Evolutionary conservation across 2,797 vertebrate species (phyloP), one percentile per base, ranked within the genome.

Genomic region (Chlorospingus semifuscus): DNA sequence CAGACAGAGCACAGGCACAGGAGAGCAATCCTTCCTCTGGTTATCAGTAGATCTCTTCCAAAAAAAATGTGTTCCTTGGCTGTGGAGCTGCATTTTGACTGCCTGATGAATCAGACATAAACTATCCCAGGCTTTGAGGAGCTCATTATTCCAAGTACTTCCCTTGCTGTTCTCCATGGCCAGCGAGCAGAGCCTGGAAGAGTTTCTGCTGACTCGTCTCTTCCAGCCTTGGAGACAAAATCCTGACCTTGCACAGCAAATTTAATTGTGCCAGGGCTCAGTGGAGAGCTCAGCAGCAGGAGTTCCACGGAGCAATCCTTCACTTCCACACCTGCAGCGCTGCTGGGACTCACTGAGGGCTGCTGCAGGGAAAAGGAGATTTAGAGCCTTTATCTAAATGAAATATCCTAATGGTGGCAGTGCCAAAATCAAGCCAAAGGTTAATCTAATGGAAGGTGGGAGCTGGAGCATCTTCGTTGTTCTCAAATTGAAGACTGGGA

Each of bases 91-190:
- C 68, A 34, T 86, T 92, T 90, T 87, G 85, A 94, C 53, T 76
- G 29, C 52, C 63, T 66, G 83, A 75, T 75, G 76, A 88, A 65
- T 96, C 94, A 92, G 94, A 89, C 72, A 70, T 75, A 76, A 84
- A 70, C 52, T 12, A 93, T 95, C 87, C 46, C 0, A 0, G 61
- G 71, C 69, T 75, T 78, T 86, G 92, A 93, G 89, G 91, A 95
- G 64, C 91, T 96, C 77, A 91, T 93, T 96, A 95, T 92, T 90
- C 87, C 27, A 29, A 96, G 86, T 55, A 61, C 89, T 95, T 90
- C 83, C 64, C 90, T 93, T 49, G 88, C 82, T 81, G 41, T 61
- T 94, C 92, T 96, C 93, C 75, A 81, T 16, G 30, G 89, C 80
- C 80, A 49, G 79, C 39, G 36, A 83, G 76, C 93, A 41, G 49